Conservation (phyloP, 2,113 vertebrate genomes). For the Leiothrix lutea region DNA sequence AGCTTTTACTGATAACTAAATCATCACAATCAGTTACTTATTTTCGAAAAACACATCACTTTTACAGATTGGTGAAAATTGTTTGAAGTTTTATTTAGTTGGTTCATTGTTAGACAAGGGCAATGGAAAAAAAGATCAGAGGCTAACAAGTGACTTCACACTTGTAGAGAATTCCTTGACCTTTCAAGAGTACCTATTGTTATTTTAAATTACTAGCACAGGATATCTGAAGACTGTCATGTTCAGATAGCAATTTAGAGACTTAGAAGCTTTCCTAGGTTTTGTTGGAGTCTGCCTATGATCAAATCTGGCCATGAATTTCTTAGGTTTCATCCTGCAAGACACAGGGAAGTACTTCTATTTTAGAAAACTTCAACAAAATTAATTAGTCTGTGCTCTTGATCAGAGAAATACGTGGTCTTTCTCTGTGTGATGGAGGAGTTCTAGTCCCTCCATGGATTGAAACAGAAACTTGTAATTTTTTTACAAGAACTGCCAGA, state of each 20-base stretch:
- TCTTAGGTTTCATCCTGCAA: neutral
- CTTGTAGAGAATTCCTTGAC: neutral
- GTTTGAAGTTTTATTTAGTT: conserved; percentile 13
- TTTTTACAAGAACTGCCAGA: neutral
- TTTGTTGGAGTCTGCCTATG: neutral
- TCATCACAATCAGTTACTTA: neutral
- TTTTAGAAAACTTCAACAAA: neutral
- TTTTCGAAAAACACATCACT: conserved; percentile 47
- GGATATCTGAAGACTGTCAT: neutral
- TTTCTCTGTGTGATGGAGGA: neutral
- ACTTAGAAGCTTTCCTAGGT: neutral
- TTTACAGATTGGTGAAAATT: conserved; percentile 38
- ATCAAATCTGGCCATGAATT: neutral
- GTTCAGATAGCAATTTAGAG: neutral
- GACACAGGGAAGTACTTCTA: neutral
- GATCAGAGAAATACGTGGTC: neutral
- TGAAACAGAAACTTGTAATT: neutral
- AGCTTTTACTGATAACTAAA: conserved; percentile 44
- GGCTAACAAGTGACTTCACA: neutral
- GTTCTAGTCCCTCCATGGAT: neutral
- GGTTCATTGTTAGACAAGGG: neutral
- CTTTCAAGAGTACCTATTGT: neutral
- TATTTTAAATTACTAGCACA: neutral
- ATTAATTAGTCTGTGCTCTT: neutral
- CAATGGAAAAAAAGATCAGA: neutral